phyloP scores from a whole-genome alignment of 1,140 invertebrate genomes.

The Platorchestia sp. region DNA sequence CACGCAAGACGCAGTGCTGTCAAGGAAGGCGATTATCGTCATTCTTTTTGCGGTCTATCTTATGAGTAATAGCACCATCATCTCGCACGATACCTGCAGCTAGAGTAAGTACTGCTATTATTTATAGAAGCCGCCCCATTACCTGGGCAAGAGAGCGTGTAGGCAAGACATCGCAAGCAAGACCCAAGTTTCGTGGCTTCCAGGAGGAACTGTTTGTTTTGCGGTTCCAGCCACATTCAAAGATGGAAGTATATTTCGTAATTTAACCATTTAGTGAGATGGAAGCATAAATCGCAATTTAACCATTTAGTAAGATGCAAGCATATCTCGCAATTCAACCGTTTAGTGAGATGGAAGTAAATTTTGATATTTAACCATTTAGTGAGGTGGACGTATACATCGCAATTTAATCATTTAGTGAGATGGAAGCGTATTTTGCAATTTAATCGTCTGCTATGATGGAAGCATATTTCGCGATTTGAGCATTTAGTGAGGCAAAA shows the following conservation, averaged over 20 bases:
- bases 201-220: not conserved
- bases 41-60: slow-evolving; percentile 43
- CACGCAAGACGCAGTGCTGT: slow-evolving; percentile 36
- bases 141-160: slow-evolving; percentile 17
- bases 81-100: slow-evolving; percentile 52
- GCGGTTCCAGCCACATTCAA: not conserved
- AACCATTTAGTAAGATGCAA: no score
- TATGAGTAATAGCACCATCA: slow-evolving; percentile 51
- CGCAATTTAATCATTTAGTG: no score
- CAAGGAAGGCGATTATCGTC: slow-evolving; percentile 44
- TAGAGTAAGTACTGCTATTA: slow-evolving; percentile 48
- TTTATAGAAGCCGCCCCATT: slow-evolving; percentile 35
- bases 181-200: not conserved
- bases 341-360: no score
- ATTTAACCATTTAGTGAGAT: no score
- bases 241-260: not conserved
- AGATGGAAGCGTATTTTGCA: no score
- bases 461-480: no score
- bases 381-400: no score
- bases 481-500: no score
- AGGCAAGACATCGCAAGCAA: slow-evolving; percentile 2
- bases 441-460: no score
- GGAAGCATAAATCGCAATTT: no score
- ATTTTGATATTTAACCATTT: no score
- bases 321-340: no score